Percentiles rank a stretch among this genome's conserved stretches.
phyloP scores from a whole-genome alignment of 2,888 invertebrate species.

The Pterostichus niger region DNA sequence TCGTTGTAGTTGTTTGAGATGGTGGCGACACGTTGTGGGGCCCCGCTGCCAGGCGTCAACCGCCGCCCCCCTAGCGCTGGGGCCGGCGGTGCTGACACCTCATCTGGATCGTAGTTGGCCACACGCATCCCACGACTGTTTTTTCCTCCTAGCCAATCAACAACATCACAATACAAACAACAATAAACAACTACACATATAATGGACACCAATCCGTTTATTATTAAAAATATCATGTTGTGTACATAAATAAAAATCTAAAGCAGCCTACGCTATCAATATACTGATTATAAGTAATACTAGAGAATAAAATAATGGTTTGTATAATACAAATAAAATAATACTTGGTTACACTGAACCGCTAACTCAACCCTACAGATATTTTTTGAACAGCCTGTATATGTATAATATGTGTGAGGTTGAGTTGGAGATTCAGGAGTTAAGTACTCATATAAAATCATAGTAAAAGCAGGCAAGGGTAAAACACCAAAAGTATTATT shows the following conservation, averaged over 20 bases:
- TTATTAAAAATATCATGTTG: conserved; percentile 54
- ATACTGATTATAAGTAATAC: conserved; percentile 49
- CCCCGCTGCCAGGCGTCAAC: conserved; percentile 74
- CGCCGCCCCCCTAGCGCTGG: conserved; percentile 61
- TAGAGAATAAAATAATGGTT: conserved; percentile 25
- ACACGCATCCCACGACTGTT: conserved; percentile 84
- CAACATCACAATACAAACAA: conserved; percentile 63
- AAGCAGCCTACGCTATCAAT: conserved; percentile 23
- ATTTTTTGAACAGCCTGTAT: too few species aligned
- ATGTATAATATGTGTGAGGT: too few species aligned
- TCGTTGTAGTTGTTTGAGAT: conserved; percentile 94
- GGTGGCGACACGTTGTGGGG: conserved; percentile 87
- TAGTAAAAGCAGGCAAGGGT: conserved; percentile 54
- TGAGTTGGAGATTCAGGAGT: background rate
- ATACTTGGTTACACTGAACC: background rate
- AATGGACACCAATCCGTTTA: conserved; percentile 47
- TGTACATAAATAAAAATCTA: conserved; percentile 53
- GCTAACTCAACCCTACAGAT: too few species aligned
- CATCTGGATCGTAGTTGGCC: conserved; percentile 85
- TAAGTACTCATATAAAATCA: conserved; percentile 31
- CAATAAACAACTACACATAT: background rate
- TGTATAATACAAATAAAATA: conserved; percentile 57
- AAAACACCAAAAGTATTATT: conserved; percentile 39
- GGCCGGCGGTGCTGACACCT: conserved; percentile 78
- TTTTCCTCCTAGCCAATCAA: conserved; percentile 79